Base-by-base conservation (phyloP, 2,888 invertebrate genomes). In the Acrobasis repandana region DNA sequence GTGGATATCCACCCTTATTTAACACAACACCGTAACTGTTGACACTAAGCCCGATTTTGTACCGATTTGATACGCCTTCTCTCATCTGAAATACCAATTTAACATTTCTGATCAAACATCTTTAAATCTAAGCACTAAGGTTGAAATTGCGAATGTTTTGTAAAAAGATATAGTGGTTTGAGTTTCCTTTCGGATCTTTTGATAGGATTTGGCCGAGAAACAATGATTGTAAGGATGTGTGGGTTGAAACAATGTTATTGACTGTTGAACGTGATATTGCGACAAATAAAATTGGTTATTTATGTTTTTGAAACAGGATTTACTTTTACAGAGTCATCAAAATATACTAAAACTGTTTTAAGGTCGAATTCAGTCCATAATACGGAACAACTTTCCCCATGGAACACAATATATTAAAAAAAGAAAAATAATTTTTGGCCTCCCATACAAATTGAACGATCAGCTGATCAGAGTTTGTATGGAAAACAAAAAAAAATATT, bases 21-120 rank as follows among this genome's bases (percentile, higher is more conserved):
- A 77, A 71, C 61, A 73, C 77, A 75, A 73, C 76, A 72, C 68
- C 88, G 80, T 88, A 88, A 88, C 88, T 87, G 90, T 87, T 89
- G 91, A 91, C 90, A 88, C 86, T 91, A 86, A 91, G 88, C 69
- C 84, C 87, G 82, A 88, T 88, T 88, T 86, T 83, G 79, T 88
- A 83, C 84, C 76, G 70, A 85, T 89, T 86, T 79, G 87, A 77
- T 72, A 73, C 80, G 83, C 79, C 79, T 79, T 81, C 84, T 86
- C 85, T 80, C 82, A 83, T 80, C 82, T 82, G 69, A 75, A 67
- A 67, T 67, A 77, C 80, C 69, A 77, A 70, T 60, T 67, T 73
- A 65, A 46, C 49, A 38, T 46, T 14, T 69, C 58, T 64, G 63
- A 48, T 33, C 8, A 51, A 34, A 38, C 20, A 57, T 46, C 64